Conservation (phyloP, 2,797 vertebrate species). For the Gambusia yucatana region DNA sequence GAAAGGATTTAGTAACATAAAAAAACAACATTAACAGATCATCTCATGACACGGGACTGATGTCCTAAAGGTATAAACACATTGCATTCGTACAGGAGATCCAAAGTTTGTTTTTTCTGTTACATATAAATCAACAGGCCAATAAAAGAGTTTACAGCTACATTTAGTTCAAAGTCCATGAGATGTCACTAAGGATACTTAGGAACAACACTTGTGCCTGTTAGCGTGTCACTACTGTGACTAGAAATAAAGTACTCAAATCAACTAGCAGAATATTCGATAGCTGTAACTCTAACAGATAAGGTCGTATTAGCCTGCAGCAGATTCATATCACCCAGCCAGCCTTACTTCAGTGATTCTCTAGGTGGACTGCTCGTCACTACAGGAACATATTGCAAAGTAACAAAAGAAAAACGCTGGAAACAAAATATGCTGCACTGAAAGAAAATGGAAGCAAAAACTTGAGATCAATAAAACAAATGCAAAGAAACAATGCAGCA, state of each 20-base stretch:
- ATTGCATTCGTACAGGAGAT: neutral
- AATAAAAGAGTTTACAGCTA: neutral
- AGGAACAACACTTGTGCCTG: too few species aligned
- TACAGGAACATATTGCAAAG: too few species aligned
- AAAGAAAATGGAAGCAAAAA: too few species aligned
- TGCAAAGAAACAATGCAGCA: too few species aligned
- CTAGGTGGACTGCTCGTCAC: too few species aligned
- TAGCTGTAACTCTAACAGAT: neutral
- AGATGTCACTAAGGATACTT: neutral
- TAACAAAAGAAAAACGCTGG: too few species aligned
- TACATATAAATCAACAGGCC: neutral
- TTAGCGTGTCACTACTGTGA: neutral
- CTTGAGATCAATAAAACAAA: too few species aligned
- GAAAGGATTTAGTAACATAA: neutral
- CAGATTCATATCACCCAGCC: too few species aligned
- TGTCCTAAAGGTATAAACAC: neutral
- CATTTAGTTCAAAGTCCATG: neutral
- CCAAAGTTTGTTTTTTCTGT: neutral
- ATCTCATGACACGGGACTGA: neutral
- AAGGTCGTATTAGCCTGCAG: too few species aligned
- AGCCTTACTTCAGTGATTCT: too few species aligned
- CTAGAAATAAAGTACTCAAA: neutral
- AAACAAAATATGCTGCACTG: too few species aligned
- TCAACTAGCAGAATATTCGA: neutral
- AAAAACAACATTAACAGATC: neutral